Percentiles rank a stretch among this genome's conserved stretches.
Evolutionary conservation across 2,888 invertebrate genomes (phyloP).

Genomic region (Tetragonisca angustula): DNA sequence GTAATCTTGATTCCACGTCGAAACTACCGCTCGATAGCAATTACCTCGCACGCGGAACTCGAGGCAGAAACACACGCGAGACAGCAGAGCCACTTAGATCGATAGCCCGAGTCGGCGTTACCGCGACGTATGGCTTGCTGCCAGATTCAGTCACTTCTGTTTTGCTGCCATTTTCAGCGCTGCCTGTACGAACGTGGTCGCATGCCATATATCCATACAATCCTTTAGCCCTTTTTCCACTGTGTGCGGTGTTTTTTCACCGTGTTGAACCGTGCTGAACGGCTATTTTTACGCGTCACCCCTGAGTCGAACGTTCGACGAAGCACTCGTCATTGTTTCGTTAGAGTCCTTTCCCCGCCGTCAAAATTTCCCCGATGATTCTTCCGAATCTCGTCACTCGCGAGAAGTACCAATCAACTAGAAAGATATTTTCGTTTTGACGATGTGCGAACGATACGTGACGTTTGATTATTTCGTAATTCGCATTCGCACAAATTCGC

Average conservation of each 20-base stretch:
- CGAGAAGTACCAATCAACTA: no score
- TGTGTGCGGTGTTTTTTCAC: conserved; percentile 8
- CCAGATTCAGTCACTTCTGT: conserved; percentile 60
- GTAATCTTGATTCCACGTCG: conserved; percentile 50
- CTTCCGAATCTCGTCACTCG: conserved; percentile 4
- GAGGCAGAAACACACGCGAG: conserved; percentile 18
- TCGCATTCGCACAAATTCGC: no score
- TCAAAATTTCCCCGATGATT: conserved; percentile 37
- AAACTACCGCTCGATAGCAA: conserved; percentile 23
- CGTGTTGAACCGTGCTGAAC: conserved; percentile 1
- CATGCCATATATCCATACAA: neutral
- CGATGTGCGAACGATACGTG: no score
- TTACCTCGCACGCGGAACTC: conserved; percentile 45
- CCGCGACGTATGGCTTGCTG: conserved; percentile 65
- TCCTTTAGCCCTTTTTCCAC: conserved; percentile 6
- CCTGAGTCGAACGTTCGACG: conserved; percentile 56
- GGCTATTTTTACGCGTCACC: conserved; percentile 58
- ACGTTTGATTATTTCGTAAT: no score
- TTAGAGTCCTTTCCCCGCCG: conserved; percentile 30
- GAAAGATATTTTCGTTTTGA: no score
- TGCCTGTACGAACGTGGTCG: neutral
- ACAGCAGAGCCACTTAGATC: conserved; percentile 53
- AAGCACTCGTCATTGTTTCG: conserved; percentile 63
- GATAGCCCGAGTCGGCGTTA: conserved; percentile 55
- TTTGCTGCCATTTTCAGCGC: conserved; percentile 62